phyloP scores from a whole-genome alignment of 2,888 invertebrate species.

The Elysia crispata region DNA sequence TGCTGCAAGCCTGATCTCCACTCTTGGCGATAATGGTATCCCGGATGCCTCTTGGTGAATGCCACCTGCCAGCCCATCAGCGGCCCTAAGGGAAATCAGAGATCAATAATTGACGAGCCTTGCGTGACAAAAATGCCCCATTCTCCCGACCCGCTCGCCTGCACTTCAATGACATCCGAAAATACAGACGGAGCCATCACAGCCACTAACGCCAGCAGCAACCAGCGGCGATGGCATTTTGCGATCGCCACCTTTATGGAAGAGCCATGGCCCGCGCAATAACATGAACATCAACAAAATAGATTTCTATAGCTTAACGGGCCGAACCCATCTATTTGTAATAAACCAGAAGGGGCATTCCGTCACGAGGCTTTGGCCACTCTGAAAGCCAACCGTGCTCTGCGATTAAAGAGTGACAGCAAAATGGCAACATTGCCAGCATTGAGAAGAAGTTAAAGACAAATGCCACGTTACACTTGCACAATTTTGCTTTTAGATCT shows the following conservation, averaged over 20 bases:
- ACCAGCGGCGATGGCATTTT: background rate
- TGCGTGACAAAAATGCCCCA: constrained; percentile 51
- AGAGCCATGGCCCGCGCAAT: too few species aligned
- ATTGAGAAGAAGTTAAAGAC: too few species aligned
- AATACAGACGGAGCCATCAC: background rate
- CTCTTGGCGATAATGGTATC: constrained; percentile 27
- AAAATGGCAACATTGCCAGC: too few species aligned
- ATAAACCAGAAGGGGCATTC: too few species aligned
- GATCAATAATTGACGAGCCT: constrained; percentile 53
- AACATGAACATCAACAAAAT: too few species aligned
- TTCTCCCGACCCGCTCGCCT: constrained; percentile 36
- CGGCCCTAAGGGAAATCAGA: constrained; percentile 49
- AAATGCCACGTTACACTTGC: too few species aligned
- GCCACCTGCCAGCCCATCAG: constrained; percentile 44
- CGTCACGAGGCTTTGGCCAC: too few species aligned
- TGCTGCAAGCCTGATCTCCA: background rate
- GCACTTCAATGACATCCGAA: background rate
- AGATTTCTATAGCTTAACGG: too few species aligned
- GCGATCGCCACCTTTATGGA: background rate
- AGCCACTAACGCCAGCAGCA: background rate
- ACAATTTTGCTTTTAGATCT: too few species aligned
- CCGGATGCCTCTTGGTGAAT: constrained; percentile 34
- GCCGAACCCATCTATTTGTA: too few species aligned
- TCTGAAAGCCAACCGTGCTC: too few species aligned
- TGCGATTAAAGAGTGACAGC: too few species aligned